Base-by-base conservation (phyloP, 2,888 invertebrate species). In the Heteropelma amictum region DNA sequence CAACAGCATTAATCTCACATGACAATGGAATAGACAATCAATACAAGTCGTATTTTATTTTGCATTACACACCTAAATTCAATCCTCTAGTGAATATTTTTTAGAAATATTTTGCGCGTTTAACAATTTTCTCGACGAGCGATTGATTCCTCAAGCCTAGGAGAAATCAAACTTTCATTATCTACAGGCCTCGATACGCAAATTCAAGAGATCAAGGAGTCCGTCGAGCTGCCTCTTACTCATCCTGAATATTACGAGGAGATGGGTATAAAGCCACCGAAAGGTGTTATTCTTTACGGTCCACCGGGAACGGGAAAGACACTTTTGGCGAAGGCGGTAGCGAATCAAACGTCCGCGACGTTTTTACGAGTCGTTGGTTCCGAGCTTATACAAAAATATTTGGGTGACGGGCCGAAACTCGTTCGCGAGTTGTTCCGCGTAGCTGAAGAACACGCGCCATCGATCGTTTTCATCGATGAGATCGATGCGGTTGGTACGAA, bases 191-290 rank as follows among this genome's bases (percentile, higher is more conserved):
- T 99, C 8, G 98, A 98, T 87, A 96, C 96, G 33, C 99, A 99
- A 90, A 99, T 99, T 87, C 99, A 97, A 89, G 96, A 98, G 90
- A 98, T 98, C 74, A 98, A 98, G 90, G 99, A 99, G 91, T 98
- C 98, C 47, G 99, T 99, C 6, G 99, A 99, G 89, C 90, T 99
- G 76, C 99, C 99, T 0, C 90, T 99, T 14, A 99, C 99, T 10
- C 99, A 99, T 91, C 99, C 99, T 0, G 99, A 99, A 89, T 99
- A 99, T 90, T 99, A 99, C 88, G 99, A 99, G 90, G 99, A 99
- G 91, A 99, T 99, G 99, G 99, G 99, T 53, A 99, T 99, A 82
- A 98, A 98, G 87, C 99, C 99, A 10, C 99, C 99, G 0, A 99
- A 99, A 89, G 99, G 99, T 80, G 99, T 99, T 0, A 99, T 99